Evolutionary conservation across 1,140 invertebrate species (phyloP).

Genomic region (Cherax destructor): DNA sequence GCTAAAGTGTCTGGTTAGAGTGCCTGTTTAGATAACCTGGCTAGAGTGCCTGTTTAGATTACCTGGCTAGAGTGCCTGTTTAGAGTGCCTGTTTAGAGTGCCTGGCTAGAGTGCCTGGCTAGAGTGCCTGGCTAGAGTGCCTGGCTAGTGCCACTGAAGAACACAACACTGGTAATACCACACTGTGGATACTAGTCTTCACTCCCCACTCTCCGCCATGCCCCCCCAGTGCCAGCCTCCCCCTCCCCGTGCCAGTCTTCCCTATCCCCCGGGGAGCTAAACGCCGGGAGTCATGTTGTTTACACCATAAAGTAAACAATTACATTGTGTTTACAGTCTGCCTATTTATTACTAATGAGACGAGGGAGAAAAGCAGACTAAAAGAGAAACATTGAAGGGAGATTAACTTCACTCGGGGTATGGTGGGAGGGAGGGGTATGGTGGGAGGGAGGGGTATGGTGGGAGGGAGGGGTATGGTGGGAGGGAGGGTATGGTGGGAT

Average conservation of each 20-base stretch:
- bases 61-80: too few species aligned
- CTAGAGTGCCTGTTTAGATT: too few species aligned
- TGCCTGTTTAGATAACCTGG: too few species aligned
- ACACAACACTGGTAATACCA: too few species aligned
- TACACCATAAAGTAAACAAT: not conserved
- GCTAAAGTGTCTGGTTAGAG: too few species aligned
- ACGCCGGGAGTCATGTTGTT: not conserved
- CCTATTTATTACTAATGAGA: constrained; percentile 14
- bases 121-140: too few species aligned
- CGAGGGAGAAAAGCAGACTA: not conserved
- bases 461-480: not conserved
- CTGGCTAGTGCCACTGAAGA: too few species aligned
- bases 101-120: too few species aligned
- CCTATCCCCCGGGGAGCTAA: not conserved
- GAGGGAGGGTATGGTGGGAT: not conserved
- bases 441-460: not conserved
- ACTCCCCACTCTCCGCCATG: too few species aligned
- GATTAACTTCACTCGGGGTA: not conserved
- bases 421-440: not conserved
- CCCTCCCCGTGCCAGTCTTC: not conserved
- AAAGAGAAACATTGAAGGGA: not conserved
- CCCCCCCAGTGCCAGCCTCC: not conserved
- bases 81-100: too few species aligned
- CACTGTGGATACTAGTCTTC: too few species aligned
- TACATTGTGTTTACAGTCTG: not conserved